These are phyloP conservation scores for Peromyscus californicus DNA, from an alignment of 2,113 vertebrate genomes.

Conservation along the genomic window DNA sequence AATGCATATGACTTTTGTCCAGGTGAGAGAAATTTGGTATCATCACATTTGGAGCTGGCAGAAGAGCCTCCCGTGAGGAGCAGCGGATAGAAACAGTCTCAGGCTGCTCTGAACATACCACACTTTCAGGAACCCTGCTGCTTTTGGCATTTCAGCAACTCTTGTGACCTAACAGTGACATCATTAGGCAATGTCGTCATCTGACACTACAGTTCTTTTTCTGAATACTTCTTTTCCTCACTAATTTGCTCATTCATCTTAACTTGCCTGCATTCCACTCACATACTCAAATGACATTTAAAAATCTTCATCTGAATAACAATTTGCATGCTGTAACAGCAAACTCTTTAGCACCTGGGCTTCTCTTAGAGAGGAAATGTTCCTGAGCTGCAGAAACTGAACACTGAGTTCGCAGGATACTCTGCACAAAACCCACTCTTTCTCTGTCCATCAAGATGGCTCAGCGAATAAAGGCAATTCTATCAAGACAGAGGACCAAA, in stretches of 20 bases:
- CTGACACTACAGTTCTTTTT: neutral
- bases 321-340: constrained; percentile 49
- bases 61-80: too few relatives aligned
- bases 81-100: neutral
- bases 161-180: neutral
- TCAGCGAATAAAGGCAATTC: neutral
- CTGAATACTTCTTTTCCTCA: neutral
- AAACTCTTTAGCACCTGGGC: neutral
- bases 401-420: neutral
- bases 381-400: constrained; percentile 31
- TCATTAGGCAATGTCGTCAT: neutral
- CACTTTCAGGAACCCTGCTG: neutral
- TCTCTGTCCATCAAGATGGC: neutral
- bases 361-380: constrained; percentile 33
- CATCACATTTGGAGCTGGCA: neutral
- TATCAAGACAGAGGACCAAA: neutral
- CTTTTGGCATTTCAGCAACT: neutral
- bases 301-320: constrained; percentile 62
- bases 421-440: neutral
- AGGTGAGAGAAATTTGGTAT: neutral
- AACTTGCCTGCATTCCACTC: neutral
- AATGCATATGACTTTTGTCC: neutral
- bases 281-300: constrained; percentile 27
- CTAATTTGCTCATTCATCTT: neutral
- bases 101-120: neutral